Percentiles rank a stretch among this genome's conserved stretches.
These are phyloP conservation scores for Pteronotus mesoamericanus DNA, from an alignment of 2,797 vertebrate genomes.

Conservation along the genomic window DNA sequence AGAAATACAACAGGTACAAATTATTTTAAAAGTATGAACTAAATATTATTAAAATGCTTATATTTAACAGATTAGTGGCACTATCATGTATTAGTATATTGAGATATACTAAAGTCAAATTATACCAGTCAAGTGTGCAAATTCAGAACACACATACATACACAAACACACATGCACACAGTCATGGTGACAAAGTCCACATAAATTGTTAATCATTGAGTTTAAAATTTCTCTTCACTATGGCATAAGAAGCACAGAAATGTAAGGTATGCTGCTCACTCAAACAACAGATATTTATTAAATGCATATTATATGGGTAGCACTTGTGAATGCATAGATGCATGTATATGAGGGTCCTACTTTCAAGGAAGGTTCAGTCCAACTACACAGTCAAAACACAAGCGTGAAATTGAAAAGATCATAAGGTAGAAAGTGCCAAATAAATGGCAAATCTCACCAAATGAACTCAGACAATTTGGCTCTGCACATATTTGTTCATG, in stretches of 20 bases:
- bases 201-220: slow-evolving; percentile 55
- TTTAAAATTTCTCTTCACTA: slow-evolving; percentile 35
- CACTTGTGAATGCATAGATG: neutral
- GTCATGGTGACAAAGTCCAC: slow-evolving; percentile 48
- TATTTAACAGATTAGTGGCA: neutral
- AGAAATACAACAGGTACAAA: neutral
- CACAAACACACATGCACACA: neutral
- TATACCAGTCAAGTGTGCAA: neutral
- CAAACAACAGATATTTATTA: neutral
- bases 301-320: neutral
- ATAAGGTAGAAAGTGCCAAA: neutral
- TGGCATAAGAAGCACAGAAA: neutral
- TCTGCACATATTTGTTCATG: neutral
- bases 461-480: neutral
- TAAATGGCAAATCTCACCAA: neutral
- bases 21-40: slow-evolving; percentile 25
- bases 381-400: neutral
- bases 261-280: neutral
- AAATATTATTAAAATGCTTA: neutral
- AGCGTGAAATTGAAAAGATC: neutral
- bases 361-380: neutral
- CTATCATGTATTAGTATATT: neutral
- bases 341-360: neutral
- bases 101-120: neutral
- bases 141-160: neutral